These are phyloP conservation scores for Sinonovacula constricta DNA, from an alignment of 1,140 invertebrate species.

Conservation along the genomic window DNA sequence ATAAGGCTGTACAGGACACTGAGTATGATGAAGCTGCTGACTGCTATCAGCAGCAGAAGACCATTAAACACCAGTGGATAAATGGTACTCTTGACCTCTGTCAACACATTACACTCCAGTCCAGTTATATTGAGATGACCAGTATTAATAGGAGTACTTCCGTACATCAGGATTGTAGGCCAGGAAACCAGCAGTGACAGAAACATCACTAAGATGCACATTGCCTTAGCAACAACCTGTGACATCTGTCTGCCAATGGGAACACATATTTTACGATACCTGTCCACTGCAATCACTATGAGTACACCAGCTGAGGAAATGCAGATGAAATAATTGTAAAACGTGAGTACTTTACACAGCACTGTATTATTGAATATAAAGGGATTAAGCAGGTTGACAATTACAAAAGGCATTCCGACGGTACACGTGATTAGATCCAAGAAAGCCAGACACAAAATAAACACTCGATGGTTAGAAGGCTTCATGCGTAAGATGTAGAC, in stretches of 20 bases:
- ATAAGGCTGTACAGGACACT: conserved; percentile 59
- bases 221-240: conserved; percentile 52
- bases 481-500: conserved; percentile 66
- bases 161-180: conserved; percentile 66
- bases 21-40: conserved; percentile 52
- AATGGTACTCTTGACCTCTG: conserved; percentile 43
- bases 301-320: conserved; percentile 61
- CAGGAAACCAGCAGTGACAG: conserved; percentile 61
- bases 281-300: conserved; percentile 67
- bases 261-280: conserved; percentile 69
- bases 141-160: conserved; percentile 53
- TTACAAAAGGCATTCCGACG: conserved; percentile 68
- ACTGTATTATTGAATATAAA: conserved; percentile 60
- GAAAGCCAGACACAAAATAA: conserved; percentile 64
- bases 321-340: conserved; percentile 64
- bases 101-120: conserved; percentile 56
- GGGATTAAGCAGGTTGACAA: conserved; percentile 60
- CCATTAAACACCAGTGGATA: conserved; percentile 57
- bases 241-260: conserved; percentile 58
- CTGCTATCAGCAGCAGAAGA: conserved; percentile 50
- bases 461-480: conserved; percentile 63
- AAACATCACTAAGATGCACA: conserved; percentile 56
- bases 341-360: conserved; percentile 67
- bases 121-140: conserved; percentile 39
- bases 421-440: conserved; percentile 69